phyloP scores from a whole-genome alignment of 2,797 vertebrate species.

The Pipistrellus kuhlii region DNA sequence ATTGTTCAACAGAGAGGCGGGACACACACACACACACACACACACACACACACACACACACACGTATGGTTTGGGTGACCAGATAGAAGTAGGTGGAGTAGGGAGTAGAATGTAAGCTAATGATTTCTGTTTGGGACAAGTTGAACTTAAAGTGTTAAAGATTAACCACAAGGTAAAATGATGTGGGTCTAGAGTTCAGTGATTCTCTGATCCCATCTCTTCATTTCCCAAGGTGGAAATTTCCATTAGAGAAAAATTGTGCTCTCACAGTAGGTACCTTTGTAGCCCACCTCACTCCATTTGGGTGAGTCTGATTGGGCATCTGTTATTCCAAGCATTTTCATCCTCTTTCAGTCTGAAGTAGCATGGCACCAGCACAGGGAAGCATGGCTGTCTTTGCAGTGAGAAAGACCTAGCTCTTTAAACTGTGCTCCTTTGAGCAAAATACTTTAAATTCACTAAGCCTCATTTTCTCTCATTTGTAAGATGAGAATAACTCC shows the following conservation, averaged over 20 bases:
- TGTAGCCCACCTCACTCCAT: background rate
- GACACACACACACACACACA: no score
- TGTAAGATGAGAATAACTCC: slow-evolving; percentile 16
- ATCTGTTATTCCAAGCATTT: slow-evolving; percentile 40
- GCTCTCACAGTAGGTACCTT: background rate
- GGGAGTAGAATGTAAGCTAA: background rate
- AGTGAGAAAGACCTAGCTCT: slow-evolving; percentile 26
- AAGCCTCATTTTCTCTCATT: background rate
- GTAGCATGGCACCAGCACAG: background rate
- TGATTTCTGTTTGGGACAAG: slow-evolving; percentile 27
- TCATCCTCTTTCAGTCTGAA: slow-evolving; percentile 43
- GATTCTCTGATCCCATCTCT: slow-evolving; percentile 4
- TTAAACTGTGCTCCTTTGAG: slow-evolving; percentile 32
- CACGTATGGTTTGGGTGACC: slow-evolving; percentile 1
- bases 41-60: no score
- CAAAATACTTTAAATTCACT: slow-evolving; percentile 19
- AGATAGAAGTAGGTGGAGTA: background rate
- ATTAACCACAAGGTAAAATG: background rate
- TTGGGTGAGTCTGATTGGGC: background rate
- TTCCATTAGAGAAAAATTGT: slow-evolving; percentile 28
- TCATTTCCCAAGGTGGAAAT: slow-evolving; percentile 23
- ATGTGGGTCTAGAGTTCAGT: background rate
- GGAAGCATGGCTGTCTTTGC: slow-evolving; percentile 5
- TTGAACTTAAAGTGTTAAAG: slow-evolving; percentile 41
- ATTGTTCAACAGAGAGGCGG: background rate